Evolutionary conservation across 2,888 invertebrate species (phyloP), one percentile per base, ranked within the genome.

Genomic region (Alitta virens): DNA sequence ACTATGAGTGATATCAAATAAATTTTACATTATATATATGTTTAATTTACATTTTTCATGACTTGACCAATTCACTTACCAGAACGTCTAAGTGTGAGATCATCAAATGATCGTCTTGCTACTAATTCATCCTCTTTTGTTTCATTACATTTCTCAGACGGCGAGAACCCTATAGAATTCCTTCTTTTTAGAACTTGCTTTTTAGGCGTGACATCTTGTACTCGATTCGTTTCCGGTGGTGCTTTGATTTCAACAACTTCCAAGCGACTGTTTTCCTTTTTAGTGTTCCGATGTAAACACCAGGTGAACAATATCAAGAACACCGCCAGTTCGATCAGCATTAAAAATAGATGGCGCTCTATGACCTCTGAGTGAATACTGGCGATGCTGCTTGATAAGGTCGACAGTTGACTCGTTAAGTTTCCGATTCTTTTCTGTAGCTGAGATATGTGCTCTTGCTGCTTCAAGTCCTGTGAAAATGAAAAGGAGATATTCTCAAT

Each of bases 341-440:
- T 64, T 59, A 68, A 58, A 38, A 50, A 52, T 40, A 68, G 40
- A 55, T 68, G 68, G 38, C 67, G 63, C 65, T 68, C 67, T n/a
- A 68, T 62, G 60, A 67, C 52, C 66, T 68, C 59, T 1, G 33
- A 33, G 49, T 57, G 57, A 49, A 59, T 50, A 38, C 12, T 24
- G 33, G 23, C 50, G 12, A 59, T 18, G 40, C 40, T 52, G 21
- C 24, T 25, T 2, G 51, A 23, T 21, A 51, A 18, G 12, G 12
- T 7, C 12, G 38, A 16, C 9, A 33, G 23, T 51, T 51, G 51
- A 14, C 27, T 21, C 0, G 63, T 56, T 27, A 67, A 40, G 43
- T 62, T 61, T 2, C 56, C 26, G 2, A 68, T 40, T 16, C 59
- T 38, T 21, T 38, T 59, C 54, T 65, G 58, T 25, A 70, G 62